Evolutionary conservation across 2,888 invertebrate species (phyloP).

Genomic region (Tiliacea aurago): DNA sequence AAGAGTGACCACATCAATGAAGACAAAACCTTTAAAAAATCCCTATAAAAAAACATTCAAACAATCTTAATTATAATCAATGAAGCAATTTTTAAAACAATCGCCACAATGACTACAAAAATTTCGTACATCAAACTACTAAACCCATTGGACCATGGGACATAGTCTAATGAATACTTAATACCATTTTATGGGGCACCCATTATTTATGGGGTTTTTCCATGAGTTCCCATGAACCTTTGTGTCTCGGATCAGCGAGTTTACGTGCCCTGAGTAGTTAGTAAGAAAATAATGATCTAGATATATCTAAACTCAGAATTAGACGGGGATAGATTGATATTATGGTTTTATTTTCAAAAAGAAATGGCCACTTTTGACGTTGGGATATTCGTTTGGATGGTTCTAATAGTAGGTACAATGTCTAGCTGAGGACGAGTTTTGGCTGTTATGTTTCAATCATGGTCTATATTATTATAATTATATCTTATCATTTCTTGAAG

Average conservation of each 20-base stretch:
- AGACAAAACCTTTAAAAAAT: neutral
- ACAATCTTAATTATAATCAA: neutral
- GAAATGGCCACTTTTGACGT: slow-evolving; percentile 2
- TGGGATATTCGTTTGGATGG: neutral
- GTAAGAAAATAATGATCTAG: slow-evolving; percentile 52
- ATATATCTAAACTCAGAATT: slow-evolving; percentile 50
- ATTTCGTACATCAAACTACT: slow-evolving; percentile 45
- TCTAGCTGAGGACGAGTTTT: neutral
- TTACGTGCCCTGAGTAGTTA: slow-evolving; percentile 56
- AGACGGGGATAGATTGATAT: slow-evolving; percentile 35
- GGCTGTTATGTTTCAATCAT: no score
- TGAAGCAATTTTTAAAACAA: neutral
- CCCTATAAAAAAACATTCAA: neutral
- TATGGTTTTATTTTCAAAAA: neutral
- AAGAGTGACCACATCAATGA: neutral
- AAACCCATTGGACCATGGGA: slow-evolving; percentile 64
- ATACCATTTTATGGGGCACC: slow-evolving; percentile 78
- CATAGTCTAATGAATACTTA: slow-evolving; percentile 80
- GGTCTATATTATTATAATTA: no score
- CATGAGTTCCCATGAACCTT: slow-evolving; percentile 64
- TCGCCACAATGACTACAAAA: slow-evolving; percentile 11
- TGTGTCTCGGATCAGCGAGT: slow-evolving; percentile 61
- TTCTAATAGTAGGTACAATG: neutral
- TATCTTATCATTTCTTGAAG: no score
- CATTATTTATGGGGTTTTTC: slow-evolving; percentile 65